Conservation (phyloP, 2,888 invertebrate genomes). For the Orthosia cruda region DNA sequence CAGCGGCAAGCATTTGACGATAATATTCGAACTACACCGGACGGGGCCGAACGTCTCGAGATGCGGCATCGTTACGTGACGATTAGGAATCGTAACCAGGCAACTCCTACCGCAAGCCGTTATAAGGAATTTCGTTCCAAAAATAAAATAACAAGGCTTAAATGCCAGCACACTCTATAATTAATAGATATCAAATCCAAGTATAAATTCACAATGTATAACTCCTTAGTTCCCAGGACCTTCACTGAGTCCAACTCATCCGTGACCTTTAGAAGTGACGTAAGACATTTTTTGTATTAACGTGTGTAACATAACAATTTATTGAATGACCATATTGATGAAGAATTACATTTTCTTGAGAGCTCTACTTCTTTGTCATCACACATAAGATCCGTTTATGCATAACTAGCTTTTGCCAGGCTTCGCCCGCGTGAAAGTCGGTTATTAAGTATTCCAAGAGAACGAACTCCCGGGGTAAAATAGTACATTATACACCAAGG, state of each 20-base stretch:
- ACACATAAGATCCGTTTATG: constrained; percentile 17
- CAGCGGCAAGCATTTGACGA: no score
- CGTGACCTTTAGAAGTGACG: constrained; percentile 64
- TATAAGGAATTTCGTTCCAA: no score
- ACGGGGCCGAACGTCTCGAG: no score
- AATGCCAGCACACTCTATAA: constrained; percentile 1
- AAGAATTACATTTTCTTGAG: constrained; percentile 34
- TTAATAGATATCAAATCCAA: constrained; percentile 22
- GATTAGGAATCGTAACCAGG: no score
- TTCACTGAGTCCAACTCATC: constrained; percentile 60
- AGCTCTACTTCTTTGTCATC: constrained; percentile 32
- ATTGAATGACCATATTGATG: constrained; percentile 56
- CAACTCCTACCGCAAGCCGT: no score
- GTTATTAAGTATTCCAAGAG: no score
- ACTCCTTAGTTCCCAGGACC: constrained; percentile 63
- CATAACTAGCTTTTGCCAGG: background rate
- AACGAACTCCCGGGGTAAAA: no score
- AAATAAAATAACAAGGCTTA: no score
- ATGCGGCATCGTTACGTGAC: no score
- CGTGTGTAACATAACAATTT: constrained; percentile 42
- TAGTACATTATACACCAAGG: no score
- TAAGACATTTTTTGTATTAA: constrained; percentile 59
- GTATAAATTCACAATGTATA: constrained; percentile 21
- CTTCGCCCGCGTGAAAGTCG: no score
- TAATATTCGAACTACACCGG: no score